Evolutionary conservation across 2,888 invertebrate species (phyloP), one percentile per base, ranked within the genome.

Genomic region (Sminthurides aquaticus): DNA sequence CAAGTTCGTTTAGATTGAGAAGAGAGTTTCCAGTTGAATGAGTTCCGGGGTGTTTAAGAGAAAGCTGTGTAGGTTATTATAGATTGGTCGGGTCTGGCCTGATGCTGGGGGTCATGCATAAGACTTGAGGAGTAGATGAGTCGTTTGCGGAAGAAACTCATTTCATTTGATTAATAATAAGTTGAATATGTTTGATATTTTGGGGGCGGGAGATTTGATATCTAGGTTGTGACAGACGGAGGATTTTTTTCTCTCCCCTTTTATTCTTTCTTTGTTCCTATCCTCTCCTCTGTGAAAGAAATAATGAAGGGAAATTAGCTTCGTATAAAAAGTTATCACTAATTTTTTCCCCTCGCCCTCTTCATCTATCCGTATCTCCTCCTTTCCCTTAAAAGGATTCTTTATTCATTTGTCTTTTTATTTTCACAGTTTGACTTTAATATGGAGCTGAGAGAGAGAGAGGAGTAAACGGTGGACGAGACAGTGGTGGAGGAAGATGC

Each of bases 241-340:
- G 18, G 20, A 26, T 22, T n/a, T 58, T 34, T 29, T 18, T 24
- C n/a, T 25, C 24, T 22, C 27, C 22, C 8, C 8, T 26, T 24
- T 24, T 57, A 8, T 57, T 57, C 20, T 2, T 48, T 18, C 26
- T 56, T 20, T 48, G 61, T 26, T 24, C 20, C 18, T 34, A n/a
- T 55, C 25, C 11, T 57, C 57, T 20, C 49, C 15, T 22, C 25
- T 49, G 49, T 3, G 49, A 58, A 61, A 65, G 60, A 67, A 67
- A 67, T 67, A 67, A 67, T 67, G 67, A 67, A 67, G 65, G 59
- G 65, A 67, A 67, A 67, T 67, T 67, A 64, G 67, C 67, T 67
- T 67, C 67, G 65, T 67, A 64, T 55, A 67, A 65, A 61, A 67
- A 67, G 62, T 67, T 67, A 67, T 64, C 57, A 49, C 55, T 67